A percentile compares a stretch with the other conserved stretches of the same genome.
phyloP scores from a whole-genome alignment of 2,113 vertebrate genomes.

The Lagopus muta region DNA sequence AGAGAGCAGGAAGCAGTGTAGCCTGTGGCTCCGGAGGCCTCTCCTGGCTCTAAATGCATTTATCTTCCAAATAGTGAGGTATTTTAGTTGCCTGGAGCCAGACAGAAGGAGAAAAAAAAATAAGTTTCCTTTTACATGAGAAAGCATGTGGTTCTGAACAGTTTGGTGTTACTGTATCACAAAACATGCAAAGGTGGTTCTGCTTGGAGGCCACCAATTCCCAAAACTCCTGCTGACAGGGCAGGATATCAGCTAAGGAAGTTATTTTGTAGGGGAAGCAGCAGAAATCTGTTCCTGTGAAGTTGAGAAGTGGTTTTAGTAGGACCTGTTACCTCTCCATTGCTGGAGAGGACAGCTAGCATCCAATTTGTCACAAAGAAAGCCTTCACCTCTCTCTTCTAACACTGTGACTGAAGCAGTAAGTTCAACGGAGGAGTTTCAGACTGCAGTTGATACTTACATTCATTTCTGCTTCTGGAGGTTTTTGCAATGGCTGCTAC shows the following conservation, averaged over 20 bases:
- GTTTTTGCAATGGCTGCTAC: not conserved
- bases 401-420: not conserved
- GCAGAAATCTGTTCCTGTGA: not conserved
- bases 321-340: not conserved
- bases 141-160: fast-evolving
- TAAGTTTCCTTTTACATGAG: not conserved
- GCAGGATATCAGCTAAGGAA: not conserved
- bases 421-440: not conserved
- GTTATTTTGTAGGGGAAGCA: not conserved
- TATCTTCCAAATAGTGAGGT: not conserved
- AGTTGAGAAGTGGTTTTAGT: not conserved
- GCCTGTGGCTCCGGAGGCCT: not conserved
- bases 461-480: not conserved
- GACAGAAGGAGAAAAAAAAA: not conserved
- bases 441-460: not conserved
- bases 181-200: fast-evolving
- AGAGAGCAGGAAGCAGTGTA: not conserved
- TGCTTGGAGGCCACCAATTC: not conserved
- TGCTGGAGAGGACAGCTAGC: not conserved
- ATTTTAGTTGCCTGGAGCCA: not conserved
- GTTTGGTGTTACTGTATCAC: not conserved
- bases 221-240: not conserved
- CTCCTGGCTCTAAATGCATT: not conserved
- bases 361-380: not conserved
- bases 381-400: not conserved